phyloP scores from a whole-genome alignment of 2,888 invertebrate genomes.

The Agelastica alni region DNA sequence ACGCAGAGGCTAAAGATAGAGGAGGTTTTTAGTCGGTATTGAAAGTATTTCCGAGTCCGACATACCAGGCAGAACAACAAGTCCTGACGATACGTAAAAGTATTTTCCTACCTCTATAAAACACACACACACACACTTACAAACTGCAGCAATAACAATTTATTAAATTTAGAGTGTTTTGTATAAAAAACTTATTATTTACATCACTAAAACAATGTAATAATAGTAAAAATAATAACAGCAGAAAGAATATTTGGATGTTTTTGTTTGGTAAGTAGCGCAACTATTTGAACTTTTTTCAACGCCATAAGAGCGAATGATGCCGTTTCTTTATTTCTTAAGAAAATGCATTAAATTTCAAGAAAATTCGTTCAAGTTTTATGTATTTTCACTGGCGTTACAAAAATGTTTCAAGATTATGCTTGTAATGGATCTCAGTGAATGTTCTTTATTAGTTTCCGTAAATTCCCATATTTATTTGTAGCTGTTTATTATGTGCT shows the following conservation, averaged over 20 bases:
- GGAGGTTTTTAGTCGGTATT: no score
- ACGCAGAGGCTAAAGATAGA: no score
- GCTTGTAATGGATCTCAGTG: conserved; percentile 13
- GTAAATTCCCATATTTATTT: conserved; percentile 6
- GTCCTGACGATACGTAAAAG: no score
- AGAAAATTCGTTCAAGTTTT: conserved; percentile 25
- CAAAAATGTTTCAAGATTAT: conserved; percentile 24
- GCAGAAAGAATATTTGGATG: not conserved
- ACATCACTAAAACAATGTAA: no score
- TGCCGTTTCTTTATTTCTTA: conserved; percentile 9
- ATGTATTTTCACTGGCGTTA: conserved; percentile 17
- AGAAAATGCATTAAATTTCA: conserved; percentile 24
- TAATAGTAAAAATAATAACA: no score
- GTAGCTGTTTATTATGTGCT: not conserved
- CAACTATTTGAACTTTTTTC: conserved; percentile 9
- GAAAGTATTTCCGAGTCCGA: no score
- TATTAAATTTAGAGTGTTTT: no score
- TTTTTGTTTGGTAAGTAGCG: not conserved
- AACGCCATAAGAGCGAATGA: conserved; percentile 5
- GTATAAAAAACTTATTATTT: no score
- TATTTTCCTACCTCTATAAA: no score
- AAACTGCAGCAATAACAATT: no score
- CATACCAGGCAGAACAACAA: no score
- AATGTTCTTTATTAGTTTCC: conserved; percentile 9
- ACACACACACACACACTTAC: no score